A percentile compares a stretch with the other conserved stretches of the same genome.
These are phyloP conservation scores for Stratiomys singularior DNA, from an alignment of 2,888 invertebrate species.

Conservation along the genomic window DNA sequence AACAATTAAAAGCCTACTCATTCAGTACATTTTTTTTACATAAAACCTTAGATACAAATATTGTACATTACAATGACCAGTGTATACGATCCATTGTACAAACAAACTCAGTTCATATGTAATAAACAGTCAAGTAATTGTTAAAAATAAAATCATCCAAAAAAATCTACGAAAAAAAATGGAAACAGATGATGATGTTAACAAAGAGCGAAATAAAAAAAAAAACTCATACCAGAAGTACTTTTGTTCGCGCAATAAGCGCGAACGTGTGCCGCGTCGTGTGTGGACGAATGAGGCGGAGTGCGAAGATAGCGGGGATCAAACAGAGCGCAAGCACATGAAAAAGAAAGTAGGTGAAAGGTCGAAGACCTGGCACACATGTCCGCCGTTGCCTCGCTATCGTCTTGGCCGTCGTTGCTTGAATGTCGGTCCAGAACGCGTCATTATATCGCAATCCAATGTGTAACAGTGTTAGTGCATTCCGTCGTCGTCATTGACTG, in stretches of 20 bases:
- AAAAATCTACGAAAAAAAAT: neutral
- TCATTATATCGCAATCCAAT: conserved; percentile 29
- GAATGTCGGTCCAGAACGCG: neutral
- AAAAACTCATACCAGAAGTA: conserved; percentile 36
- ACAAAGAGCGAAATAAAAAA: neutral
- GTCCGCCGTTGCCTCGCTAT: conserved; percentile 14
- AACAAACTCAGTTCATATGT: neutral
- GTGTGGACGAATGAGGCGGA: neutral
- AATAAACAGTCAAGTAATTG: neutral
- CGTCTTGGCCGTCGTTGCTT: neutral
- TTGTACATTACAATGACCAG: neutral
- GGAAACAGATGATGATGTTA: conserved; percentile 13
- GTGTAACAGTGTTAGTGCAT: conserved; percentile 13
- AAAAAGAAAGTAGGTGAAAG: conserved; percentile 53
- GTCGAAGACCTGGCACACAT: conserved; percentile 52
- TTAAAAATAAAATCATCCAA: neutral
- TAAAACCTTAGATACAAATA: too few species aligned
- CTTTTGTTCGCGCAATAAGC: conserved; percentile 41
- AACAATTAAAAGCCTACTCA: neutral
- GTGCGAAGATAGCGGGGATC: neutral
- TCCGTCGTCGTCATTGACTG: conserved; percentile 19
- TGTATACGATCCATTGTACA: neutral
- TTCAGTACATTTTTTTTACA: neutral
- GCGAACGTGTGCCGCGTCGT: conserved; percentile 34
- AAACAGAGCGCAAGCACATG: conserved; percentile 40